phyloP scores from a whole-genome alignment of 2,113 vertebrate genomes.

The Romanogobio albipinnatus region DNA sequence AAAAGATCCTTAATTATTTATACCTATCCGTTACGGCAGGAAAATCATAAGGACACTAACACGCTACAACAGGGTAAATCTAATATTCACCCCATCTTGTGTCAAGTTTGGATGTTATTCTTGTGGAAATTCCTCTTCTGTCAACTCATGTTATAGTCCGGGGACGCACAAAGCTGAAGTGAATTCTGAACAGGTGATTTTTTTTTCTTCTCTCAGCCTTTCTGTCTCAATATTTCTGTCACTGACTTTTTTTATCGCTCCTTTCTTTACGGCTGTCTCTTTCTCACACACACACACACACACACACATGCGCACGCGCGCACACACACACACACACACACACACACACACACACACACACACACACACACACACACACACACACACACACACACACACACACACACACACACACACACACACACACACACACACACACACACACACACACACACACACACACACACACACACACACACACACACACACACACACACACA shows the following conservation, averaged over 20 bases:
- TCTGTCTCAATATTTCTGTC: slow-evolving; percentile 32
- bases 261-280: slow-evolving; percentile 40
- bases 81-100: slow-evolving; percentile 61
- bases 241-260: not conserved
- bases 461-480: not conserved
- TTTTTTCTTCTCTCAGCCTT: slow-evolving; percentile 9
- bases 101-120: slow-evolving; percentile 58
- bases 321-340: not conserved
- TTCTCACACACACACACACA: not conserved
- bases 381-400: not conserved
- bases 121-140: slow-evolving; percentile 58
- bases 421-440: not conserved
- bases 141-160: slow-evolving; percentile 45
- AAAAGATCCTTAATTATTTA: slow-evolving; percentile 73
- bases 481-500: not conserved
- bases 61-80: slow-evolving; percentile 63
- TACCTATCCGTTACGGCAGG: slow-evolving; percentile 65
- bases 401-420: not conserved
- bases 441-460: not conserved
- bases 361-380: not conserved
- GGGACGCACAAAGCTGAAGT: slow-evolving; percentile 6
- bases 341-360: not conserved
- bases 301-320: not conserved
- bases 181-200: slow-evolving; percentile 61
- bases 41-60: slow-evolving; percentile 64